Evolutionary conservation across 2,113 vertebrate species (phyloP).

Genomic region (Phrynosoma blainvillii): DNA sequence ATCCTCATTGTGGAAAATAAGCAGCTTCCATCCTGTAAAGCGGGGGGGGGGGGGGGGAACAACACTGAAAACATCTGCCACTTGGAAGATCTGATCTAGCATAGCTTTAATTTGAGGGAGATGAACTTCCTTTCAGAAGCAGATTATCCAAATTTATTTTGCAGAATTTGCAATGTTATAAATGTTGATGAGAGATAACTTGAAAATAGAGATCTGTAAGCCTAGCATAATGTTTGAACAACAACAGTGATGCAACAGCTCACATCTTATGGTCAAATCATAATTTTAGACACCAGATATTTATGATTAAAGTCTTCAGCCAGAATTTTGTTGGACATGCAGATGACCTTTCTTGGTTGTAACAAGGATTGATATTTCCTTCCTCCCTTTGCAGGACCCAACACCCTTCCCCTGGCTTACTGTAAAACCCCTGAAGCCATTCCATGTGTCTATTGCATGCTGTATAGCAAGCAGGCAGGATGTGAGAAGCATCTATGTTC

Average conservation of each 20-base stretch:
- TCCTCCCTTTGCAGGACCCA: no score
- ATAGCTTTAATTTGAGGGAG: not conserved
- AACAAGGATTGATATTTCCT: no score
- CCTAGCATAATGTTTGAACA: constrained; percentile 17
- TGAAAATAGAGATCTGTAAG: constrained; percentile 36
- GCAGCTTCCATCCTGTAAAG: not conserved
- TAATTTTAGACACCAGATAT: not conserved
- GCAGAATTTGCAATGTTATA: constrained; percentile 18
- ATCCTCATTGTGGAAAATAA: not conserved
- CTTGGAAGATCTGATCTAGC: not conserved
- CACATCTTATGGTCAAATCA: not conserved
- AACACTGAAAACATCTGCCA: not conserved
- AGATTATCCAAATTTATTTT: constrained; percentile 9
- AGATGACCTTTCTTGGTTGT: constrained; percentile 38
- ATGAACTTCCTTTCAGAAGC: not conserved
- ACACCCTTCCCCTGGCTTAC: no score
- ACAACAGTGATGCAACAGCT: not conserved
- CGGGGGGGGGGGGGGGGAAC: no score
- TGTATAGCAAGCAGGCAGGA: no score
- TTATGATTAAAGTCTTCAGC: constrained; percentile 25
- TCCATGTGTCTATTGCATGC: no score
- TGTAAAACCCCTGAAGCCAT: no score
- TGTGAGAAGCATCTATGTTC: no score
- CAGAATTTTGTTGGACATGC: not conserved
- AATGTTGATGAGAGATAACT: constrained; percentile 26